Evolutionary conservation across 2,888 invertebrate genomes (phyloP).

Genomic region (Drosophila diplacantha): DNA sequence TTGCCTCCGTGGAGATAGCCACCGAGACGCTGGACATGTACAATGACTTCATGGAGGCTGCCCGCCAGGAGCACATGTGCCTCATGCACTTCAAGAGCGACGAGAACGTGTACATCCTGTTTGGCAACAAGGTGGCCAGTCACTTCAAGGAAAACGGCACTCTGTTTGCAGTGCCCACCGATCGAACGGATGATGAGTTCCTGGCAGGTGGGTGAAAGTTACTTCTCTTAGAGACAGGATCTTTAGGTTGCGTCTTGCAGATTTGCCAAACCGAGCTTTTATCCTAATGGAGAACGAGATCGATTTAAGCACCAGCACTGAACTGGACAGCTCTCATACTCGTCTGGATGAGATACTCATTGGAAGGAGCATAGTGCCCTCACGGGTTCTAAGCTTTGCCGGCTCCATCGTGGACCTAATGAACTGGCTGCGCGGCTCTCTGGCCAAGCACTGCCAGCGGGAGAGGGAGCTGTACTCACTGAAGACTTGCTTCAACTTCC

Average conservation of each 20-base stretch:
- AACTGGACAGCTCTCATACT: slow-evolving; percentile 68
- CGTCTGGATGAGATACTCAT: slow-evolving; percentile 69
- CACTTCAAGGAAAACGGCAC: slow-evolving; percentile 76
- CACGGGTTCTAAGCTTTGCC: slow-evolving; percentile 73
- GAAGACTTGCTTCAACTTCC: slow-evolving; percentile 73
- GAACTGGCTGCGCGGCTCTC: slow-evolving; percentile 74
- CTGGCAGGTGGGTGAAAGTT: slow-evolving; percentile 63
- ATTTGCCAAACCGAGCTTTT: slow-evolving; percentile 75
- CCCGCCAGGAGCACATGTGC: slow-evolving; percentile 75
- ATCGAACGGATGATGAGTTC: slow-evolving; percentile 67
- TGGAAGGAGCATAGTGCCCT: slow-evolving; percentile 74
- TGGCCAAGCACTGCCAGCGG: slow-evolving; percentile 73
- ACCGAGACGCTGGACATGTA: slow-evolving; percentile 74
- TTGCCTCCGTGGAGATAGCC: slow-evolving; percentile 77
- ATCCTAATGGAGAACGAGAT: slow-evolving; percentile 76
- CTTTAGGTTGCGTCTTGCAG: slow-evolving; percentile 45
- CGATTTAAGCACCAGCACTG: slow-evolving; percentile 65
- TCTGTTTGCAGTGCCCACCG: slow-evolving; percentile 75
- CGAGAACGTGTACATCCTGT: slow-evolving; percentile 75
- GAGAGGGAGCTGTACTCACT: slow-evolving; percentile 67
- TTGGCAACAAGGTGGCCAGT: slow-evolving; percentile 74
- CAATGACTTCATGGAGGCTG: slow-evolving; percentile 76
- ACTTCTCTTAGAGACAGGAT: not conserved
- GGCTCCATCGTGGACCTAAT: slow-evolving; percentile 73
- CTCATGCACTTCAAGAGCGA: slow-evolving; percentile 76